Evolutionary conservation across 2,888 invertebrate species (phyloP), one percentile per base, ranked within the genome.

Genomic region (Philereme transversata): DNA sequence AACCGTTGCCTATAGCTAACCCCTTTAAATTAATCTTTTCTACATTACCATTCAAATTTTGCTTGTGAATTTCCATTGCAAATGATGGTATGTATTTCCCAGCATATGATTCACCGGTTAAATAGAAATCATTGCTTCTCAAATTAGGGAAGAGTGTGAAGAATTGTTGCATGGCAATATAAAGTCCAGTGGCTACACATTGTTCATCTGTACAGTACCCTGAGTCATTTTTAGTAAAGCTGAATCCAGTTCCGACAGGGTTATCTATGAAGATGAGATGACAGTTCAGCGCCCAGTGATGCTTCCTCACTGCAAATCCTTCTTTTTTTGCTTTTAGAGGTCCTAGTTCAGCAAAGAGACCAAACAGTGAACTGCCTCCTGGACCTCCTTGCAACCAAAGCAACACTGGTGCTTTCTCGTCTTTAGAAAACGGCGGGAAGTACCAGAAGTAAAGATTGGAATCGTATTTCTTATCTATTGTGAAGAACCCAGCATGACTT

Each of bases 401-500:
- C 0, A 93, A 56, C 0, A 94, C 80, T 0, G 94, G 94, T 0
- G 93, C 93, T 4, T 79, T 75, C 38, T 78, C 70, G 9, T 79
- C 75, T 46, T 84, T 82, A 5, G 79, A 83, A 72, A 89, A 84
- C 0, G 94, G 87, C 10, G 94, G 94, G 72, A 95, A 94, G 73
- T 94, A 95, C 95, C 95, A 95, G 81, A 95, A 95, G 79, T 94
- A 95, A 63, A 94, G 81, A 78, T 95, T 94, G 4, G 94, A 93
- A 59, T 93, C 84, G 69, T 83, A 91, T 4, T 81, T 83, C 63
- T 93, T 87, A 73, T 95, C 91, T 9, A 95, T 93, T 0, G 95
- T 95, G 52, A 95, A 86, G 72, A 93, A 95, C 4, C 95, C 94
- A 5, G 95, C 89, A 74, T 94, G 92, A 70, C 95, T 95, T 53